Base-by-base conservation (phyloP, 1,140 invertebrate genomes). In the Euborellia annulipes region DNA sequence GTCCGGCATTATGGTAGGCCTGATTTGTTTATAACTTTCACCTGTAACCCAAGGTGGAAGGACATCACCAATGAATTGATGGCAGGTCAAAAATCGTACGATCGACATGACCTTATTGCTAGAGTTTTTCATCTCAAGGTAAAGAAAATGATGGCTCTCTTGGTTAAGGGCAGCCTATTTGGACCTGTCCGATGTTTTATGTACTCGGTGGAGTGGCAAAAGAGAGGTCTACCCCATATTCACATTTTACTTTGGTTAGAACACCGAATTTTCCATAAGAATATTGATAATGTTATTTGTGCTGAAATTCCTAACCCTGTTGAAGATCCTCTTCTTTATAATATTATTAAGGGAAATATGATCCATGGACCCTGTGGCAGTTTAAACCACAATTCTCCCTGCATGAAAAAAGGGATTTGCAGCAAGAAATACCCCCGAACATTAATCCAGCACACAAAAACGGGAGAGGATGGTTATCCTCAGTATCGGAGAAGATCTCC, bases 311-410 rank as follows among this genome's bases (percentile, higher is more conserved):
- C 72, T 23, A 60, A 72, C 62, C 40, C 40, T 27, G 36, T 52
- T 34, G 55, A 16, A 40, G 62, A 73, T 58, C 59, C 55, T 48
- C 17, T 44, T 21, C 48, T 71, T 19, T 58, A 56, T 61, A 57
- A 62, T 20, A 54, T 63, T 48, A 52, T 68, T 16, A 62, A 36
- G 3, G 62, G 40, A 44, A 62, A 64, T 45, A 70, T 71, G 69
- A 66, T 71, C 48, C 68, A 72, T 63, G 68, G 69, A 16, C 70
- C 68, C 38, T 73, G 67, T 58, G 70, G 65, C 21, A 6, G 23
- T 21, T 36, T 63, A 0, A 72, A 71, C 51, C 50, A 3, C 16
- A 53, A 54, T 46, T 66, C 63, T 42, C 65, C 65, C 4, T 71
- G 70, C 54, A 69, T 70, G 67, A 43, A 36, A 19, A 57, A 66